phyloP scores from a whole-genome alignment of 2,113 vertebrate genomes.

The Smithornis capensis region DNA sequence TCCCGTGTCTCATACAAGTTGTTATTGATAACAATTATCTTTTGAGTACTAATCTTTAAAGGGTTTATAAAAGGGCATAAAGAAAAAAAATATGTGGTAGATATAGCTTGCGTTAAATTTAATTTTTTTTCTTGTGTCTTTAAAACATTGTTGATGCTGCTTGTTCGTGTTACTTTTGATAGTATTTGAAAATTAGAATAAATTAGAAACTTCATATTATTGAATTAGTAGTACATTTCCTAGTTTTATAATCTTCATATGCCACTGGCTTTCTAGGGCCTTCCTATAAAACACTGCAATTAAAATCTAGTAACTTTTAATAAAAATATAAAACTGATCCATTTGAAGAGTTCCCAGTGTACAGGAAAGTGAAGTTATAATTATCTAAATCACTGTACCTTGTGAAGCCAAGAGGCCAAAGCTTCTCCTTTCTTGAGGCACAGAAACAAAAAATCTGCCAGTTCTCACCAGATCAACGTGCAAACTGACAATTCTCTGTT shows the following conservation, averaged over 20 bases:
- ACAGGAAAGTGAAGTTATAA: neutral
- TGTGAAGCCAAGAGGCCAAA: neutral
- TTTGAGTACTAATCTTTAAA: neutral
- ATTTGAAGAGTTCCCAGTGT: neutral
- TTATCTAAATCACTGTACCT: accelerated
- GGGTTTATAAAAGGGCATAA: neutral
- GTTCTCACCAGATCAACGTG: accelerated
- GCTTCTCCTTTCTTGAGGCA: neutral
- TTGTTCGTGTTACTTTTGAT: neutral
- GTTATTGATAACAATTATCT: neutral
- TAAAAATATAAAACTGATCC: neutral
- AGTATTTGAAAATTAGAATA: neutral
- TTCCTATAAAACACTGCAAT: neutral
- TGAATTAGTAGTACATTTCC: neutral
- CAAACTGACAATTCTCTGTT: neutral
- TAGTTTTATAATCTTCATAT: neutral
- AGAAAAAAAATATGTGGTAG: neutral
- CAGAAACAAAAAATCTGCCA: neutral
- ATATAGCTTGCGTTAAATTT: neutral
- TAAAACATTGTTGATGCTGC: neutral
- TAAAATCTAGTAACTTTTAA: neutral
- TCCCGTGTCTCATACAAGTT: neutral
- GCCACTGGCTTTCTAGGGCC: neutral
- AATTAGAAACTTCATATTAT: neutral
- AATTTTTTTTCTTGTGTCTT: neutral